These are phyloP conservation scores for Schizothorax lantsangensis DNA, from an alignment of 2,797 vertebrate genomes.

Conservation along the genomic window DNA sequence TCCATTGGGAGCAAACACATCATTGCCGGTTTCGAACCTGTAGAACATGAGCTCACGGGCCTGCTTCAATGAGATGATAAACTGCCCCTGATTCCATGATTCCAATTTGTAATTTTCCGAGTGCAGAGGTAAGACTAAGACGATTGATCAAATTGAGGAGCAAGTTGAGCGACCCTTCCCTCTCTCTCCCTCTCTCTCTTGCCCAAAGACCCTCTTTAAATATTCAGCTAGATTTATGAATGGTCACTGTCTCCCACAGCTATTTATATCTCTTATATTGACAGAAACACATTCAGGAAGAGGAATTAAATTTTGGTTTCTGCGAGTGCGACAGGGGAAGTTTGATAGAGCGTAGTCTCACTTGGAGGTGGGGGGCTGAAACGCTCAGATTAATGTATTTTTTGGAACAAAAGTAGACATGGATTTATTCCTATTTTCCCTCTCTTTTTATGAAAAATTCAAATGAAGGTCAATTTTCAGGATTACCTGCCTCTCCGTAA, in stretches of 20 bases:
- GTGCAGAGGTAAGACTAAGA: slow-evolving; percentile 79
- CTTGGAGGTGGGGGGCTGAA: slow-evolving; percentile 58
- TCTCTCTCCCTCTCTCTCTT: slow-evolving; percentile 55
- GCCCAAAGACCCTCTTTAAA: slow-evolving; percentile 81
- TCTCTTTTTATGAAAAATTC: slow-evolving; percentile 66
- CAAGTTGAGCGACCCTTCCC: slow-evolving; percentile 69
- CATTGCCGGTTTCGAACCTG: slow-evolving; percentile 34
- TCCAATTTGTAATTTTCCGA: slow-evolving; percentile 85
- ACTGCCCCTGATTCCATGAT: slow-evolving; percentile 82
- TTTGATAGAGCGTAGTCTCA: slow-evolving; percentile 67
- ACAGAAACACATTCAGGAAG: slow-evolving; percentile 74
- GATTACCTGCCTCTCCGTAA: slow-evolving; percentile 62
- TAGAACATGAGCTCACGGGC: slow-evolving; percentile 48
- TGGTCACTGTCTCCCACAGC: slow-evolving; percentile 75
- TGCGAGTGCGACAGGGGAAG: slow-evolving; percentile 62
- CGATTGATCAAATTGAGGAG: slow-evolving; percentile 84
- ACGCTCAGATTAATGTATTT: slow-evolving; percentile 67
- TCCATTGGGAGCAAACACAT: slow-evolving; percentile 24
- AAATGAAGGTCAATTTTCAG: slow-evolving; percentile 67
- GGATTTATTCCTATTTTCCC: slow-evolving; percentile 69
- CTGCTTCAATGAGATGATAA: slow-evolving; percentile 77
- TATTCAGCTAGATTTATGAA: slow-evolving; percentile 85
- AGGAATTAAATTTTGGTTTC: slow-evolving; percentile 69
- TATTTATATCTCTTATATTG: slow-evolving; percentile 80
- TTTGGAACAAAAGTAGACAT: slow-evolving; percentile 68